Base-by-base conservation (phyloP, 1,140 invertebrate genomes). In the Penaeus japonicus region DNA sequence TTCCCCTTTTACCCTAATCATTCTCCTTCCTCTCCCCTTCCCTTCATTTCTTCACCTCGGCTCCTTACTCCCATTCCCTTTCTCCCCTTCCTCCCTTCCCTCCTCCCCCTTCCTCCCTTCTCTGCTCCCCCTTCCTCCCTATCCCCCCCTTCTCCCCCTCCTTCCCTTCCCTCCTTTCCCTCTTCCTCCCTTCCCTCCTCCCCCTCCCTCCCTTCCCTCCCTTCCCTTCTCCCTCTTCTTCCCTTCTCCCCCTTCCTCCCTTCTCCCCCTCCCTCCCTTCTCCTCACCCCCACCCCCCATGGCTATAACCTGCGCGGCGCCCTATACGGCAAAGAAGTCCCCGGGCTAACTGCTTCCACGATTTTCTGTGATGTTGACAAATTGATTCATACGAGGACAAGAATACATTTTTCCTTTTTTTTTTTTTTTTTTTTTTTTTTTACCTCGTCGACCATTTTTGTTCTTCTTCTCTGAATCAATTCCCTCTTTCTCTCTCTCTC, bases 91-190 rank as follows among this genome's bases (percentile, higher is more conserved):
- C 65, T 47, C 73, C 65, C 53, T 73, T 62, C 53, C 57, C 84
- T 94, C 92, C 12, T 65, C 27, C 4, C 12, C 27, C 27, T 12
- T 65, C 12, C 27, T 65, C 27, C 4, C 22, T 65, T 12, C 27
- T 12, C 12, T 65, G 2, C 59, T 65, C 12, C 12, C 27, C 27
- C 59, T 65, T 65, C 59, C 27, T 65, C 12, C 3, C 27, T 12
- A 4, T 12, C 12, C 12, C 27, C 12, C 27, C 27, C 59, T 12
- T 4, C 12, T 65, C 12, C 59, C 27, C 27, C 12, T 12, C 27
- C 59, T 65, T 65, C 12, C 27, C 27, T 27, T 65, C 12, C 27
- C 12, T 4, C 12, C 12, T 65, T 12, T 12, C 27, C 12, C 12
- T 12, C 22, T 4, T 65, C 12, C 59, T 22, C 27, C 12, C 12